phyloP scores from a whole-genome alignment of 2,888 invertebrate genomes.

The Lobophora halterata region DNA sequence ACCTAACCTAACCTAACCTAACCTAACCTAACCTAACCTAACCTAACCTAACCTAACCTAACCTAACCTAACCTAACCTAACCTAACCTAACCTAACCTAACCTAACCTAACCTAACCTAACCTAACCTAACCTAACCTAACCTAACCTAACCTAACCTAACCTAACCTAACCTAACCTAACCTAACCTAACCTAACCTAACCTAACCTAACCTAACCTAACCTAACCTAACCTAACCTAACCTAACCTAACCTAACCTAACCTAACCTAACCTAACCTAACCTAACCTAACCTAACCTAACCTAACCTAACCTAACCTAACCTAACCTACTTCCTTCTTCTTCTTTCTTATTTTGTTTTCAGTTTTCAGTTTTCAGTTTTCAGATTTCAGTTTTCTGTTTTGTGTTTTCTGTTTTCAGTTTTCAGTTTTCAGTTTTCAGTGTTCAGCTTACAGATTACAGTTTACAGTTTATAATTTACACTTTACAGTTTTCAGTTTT shows the following conservation, averaged over 20 bases:
- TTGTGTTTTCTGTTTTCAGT: no score
- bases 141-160: slow-evolving; percentile 31
- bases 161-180: slow-evolving; percentile 11
- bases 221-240: slow-evolving; percentile 27
- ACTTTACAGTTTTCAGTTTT: no score
- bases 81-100: slow-evolving; percentile 32
- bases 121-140: slow-evolving; percentile 37
- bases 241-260: slow-evolving; percentile 19
- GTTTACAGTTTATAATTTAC: no score
- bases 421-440: no score
- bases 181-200: slow-evolving; percentile 33
- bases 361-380: no score
- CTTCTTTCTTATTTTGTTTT: no score
- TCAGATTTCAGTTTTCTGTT: no score
- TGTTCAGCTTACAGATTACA: no score
- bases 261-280: slow-evolving; percentile 29
- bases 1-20: slow-evolving; percentile 23
- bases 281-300: slow-evolving; percentile 26
- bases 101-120: slow-evolving; percentile 36
- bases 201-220: slow-evolving; percentile 27
- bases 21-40: slow-evolving; percentile 16
- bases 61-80: slow-evolving; percentile 13
- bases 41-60: slow-evolving; percentile 11
- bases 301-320: slow-evolving; percentile 30
- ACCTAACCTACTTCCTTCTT: slow-evolving; percentile 30